Evolutionary conservation across 2,797 vertebrate genomes (phyloP).

Genomic region (Antrozous pallidus): DNA sequence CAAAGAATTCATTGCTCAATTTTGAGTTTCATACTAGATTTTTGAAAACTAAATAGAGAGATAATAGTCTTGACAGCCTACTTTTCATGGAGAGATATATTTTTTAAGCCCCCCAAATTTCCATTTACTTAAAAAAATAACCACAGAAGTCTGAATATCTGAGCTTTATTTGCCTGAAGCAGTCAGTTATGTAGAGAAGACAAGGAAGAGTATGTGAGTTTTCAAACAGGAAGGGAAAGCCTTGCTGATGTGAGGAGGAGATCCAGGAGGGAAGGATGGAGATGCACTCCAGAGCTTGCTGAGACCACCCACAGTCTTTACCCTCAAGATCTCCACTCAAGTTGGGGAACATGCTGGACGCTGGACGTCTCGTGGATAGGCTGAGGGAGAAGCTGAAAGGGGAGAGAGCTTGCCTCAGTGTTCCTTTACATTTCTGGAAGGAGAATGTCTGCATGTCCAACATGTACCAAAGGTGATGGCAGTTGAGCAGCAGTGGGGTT

Average conservation of each 20-base stretch:
- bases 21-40: slow-evolving; percentile 35
- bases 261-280: fast-evolving
- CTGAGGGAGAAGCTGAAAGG: neutral
- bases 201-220: neutral
- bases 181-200: neutral
- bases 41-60: slow-evolving; percentile 40
- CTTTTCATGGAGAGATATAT: slow-evolving; percentile 51
- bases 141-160: neutral
- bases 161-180: neutral
- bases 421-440: neutral
- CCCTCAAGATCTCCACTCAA: neutral
- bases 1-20: slow-evolving; percentile 69
- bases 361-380: fast-evolving
- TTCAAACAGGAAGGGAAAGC: neutral
- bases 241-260: neutral
- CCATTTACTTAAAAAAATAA: neutral
- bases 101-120: slow-evolving; percentile 27
- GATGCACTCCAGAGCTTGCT: neutral
- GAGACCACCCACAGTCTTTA: neutral
- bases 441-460: neutral
- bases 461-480: neutral
- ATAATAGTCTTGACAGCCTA: slow-evolving; percentile 54
- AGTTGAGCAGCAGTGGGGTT: neutral
- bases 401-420: neutral
- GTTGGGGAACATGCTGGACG: fast-evolving